Evolutionary conservation across 2,797 vertebrate species (phyloP), one percentile per base, ranked within the genome.

Genomic region (Anguilla pacifica): DNA sequence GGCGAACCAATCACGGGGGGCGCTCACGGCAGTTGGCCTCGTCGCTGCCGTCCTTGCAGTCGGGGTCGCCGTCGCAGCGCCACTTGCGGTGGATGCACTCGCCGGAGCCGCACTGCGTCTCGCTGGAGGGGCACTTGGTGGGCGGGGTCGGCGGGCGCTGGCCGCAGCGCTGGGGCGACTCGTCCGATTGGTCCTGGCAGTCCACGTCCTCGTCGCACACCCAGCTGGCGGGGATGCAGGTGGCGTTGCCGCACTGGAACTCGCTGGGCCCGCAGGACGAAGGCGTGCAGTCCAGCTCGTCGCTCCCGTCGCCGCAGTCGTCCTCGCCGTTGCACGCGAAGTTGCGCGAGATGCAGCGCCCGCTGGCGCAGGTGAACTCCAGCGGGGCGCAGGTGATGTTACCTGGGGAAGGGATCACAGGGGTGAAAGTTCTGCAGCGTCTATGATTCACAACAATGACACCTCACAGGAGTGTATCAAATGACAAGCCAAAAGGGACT

Each of bases 31-130:
- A 99, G 94, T 98, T 99, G 46, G 96, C 93, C 93, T 99, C 99
- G 13, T 99, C 99, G 2, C 98, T 99, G 91, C 97, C 97, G 0
- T 99, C 99, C 92, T 97, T 99, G 96, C 99, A 99, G 94, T 99
- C 99, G 0, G 97, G 91, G 87, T 99, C 98, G 1, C 98, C 98
- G 0, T 99, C 99, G 53, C 99, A 99, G 53, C 97, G 95, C 99
- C 98, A 99, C 90, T 98, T 99, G 91, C 95, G 97, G 92, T 99
- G 98, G 86, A 99, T 97, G 86, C 99, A 99, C 88, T 99, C 98
- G 31, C 98, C 99, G 0, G 98, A 98, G 87, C 94, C 90, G 0
- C 99, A 99, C 89, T 96, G 97, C 91, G 97, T 97, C 92, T 99
- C 98, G 0, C 94, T 97, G 79, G 95, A 87, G 0, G 96, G 96